These are phyloP conservation scores for Paedocypris sp. DNA, from an alignment of 2,113 vertebrate species.

Conservation along the genomic window DNA sequence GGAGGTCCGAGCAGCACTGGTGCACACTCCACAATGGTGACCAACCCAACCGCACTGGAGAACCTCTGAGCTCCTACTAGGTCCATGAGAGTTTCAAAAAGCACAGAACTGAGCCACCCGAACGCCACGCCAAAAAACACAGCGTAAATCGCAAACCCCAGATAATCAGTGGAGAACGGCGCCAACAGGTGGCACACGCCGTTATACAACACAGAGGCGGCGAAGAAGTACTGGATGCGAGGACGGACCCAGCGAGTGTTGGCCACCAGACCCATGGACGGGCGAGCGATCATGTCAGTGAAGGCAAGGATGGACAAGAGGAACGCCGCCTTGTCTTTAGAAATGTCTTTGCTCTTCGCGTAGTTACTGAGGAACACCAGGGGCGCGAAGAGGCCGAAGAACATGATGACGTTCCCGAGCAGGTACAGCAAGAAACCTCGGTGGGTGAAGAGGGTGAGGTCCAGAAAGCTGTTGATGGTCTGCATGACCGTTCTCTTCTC, in stretches of 20 bases:
- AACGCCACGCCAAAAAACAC: slow-evolving; percentile 92
- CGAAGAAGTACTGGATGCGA: slow-evolving; percentile 85
- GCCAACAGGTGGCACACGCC: slow-evolving; percentile 81
- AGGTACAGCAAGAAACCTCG: slow-evolving; percentile 92
- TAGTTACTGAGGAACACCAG: slow-evolving; percentile 92
- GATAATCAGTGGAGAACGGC: slow-evolving; percentile 66
- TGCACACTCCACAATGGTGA: slow-evolving; percentile 91
- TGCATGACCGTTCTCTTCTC: slow-evolving; percentile 60
- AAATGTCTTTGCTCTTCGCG: slow-evolving; percentile 76
- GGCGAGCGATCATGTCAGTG: slow-evolving; percentile 94
- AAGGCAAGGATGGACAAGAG: slow-evolving; percentile 88
- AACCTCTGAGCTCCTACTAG: slow-evolving; percentile 86
- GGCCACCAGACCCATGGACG: slow-evolving; percentile 90
- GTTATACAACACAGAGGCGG: slow-evolving; percentile 75
- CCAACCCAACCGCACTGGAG: slow-evolving; percentile 87
- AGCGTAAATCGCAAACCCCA: slow-evolving; percentile 79
- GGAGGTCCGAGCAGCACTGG: slow-evolving; percentile 92
- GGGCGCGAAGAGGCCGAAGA: slow-evolving; percentile 88
- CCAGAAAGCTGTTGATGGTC: slow-evolving; percentile 82
- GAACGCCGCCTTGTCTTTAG: slow-evolving; percentile 80
- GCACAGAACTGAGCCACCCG: slow-evolving; percentile 85
- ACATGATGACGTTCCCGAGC: slow-evolving; percentile 84
- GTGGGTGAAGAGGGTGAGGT: slow-evolving; percentile 84
- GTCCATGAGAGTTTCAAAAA: slow-evolving; percentile 96
- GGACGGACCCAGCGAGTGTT: slow-evolving; percentile 89